Conservation (phyloP, 1,140 invertebrate species). For the Drosophila kanapiae region DNA sequence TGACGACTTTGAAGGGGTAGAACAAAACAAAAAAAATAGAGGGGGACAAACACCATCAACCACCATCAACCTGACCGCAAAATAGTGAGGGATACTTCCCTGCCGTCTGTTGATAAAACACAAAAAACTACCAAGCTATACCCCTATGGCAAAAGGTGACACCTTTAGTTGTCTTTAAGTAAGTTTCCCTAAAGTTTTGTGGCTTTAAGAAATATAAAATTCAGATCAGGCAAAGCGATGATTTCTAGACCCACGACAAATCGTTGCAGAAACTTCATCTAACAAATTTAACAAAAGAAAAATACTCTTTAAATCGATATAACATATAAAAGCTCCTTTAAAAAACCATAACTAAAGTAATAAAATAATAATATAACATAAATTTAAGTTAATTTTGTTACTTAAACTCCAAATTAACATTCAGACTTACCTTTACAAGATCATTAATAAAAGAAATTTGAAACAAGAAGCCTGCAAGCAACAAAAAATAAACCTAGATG, state of each 20-base stretch:
- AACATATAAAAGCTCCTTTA: neutral
- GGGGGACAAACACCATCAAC: slow-evolving; percentile 23
- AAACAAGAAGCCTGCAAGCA: neutral
- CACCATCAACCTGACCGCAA: slow-evolving; percentile 31
- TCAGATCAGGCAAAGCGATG: neutral
- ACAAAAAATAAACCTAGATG: neutral
- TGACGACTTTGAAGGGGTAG: slow-evolving; percentile 38
- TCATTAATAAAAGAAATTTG: slow-evolving; percentile 8
- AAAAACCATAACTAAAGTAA: neutral
- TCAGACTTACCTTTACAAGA: neutral
- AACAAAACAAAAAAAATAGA: neutral
- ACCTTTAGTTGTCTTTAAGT: neutral
- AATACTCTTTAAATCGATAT: neutral
- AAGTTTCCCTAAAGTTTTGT: neutral
- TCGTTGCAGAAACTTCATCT: accelerated
- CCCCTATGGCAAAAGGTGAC: slow-evolving; percentile 7
- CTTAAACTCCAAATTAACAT: neutral
- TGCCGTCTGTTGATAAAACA: neutral
- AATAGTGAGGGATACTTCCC: slow-evolving; percentile 1
- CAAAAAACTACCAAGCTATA: slow-evolving; percentile 1
- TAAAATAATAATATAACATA: neutral
- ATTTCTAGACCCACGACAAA: no score
- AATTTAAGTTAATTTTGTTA: neutral
- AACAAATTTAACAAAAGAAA: neutral
- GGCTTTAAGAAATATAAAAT: neutral